Evolutionary conservation across 2,888 invertebrate species (phyloP).

Genomic region (Drosophila tanythrix): DNA sequence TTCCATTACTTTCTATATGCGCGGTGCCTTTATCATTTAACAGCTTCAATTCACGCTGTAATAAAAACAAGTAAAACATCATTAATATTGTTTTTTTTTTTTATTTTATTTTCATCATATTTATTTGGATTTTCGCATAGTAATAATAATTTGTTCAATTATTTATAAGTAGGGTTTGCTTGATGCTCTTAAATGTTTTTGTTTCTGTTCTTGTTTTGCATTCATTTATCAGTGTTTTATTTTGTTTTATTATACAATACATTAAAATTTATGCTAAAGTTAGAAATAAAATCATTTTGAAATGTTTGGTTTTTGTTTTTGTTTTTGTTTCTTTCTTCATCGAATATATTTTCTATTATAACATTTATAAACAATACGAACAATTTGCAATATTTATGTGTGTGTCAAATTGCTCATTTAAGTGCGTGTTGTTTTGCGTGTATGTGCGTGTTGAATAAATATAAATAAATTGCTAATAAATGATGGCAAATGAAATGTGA

Average conservation of each 20-base stretch:
- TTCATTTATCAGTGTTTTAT: constrained; percentile 20
- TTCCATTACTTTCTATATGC: neutral
- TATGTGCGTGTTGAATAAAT: constrained; percentile 40
- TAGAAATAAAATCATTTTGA: constrained; percentile 73
- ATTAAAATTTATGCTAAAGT: constrained; percentile 73
- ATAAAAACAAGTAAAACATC: constrained; percentile 15
- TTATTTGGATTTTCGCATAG: constrained; percentile 77
- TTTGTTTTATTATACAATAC: constrained; percentile 37
- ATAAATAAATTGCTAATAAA: constrained; percentile 51
- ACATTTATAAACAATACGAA: constrained; percentile 59
- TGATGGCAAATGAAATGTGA: constrained; percentile 58
- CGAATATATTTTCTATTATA: constrained; percentile 35
- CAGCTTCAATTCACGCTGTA: neutral
- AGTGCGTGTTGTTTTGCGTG: constrained; percentile 13
- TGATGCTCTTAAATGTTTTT: constrained; percentile 40
- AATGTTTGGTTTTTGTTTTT: constrained; percentile 49
- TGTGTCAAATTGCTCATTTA: constrained; percentile 36
- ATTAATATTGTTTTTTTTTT: constrained; percentile 26
- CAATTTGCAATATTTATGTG: constrained; percentile 60
- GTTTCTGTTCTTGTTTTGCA: constrained; percentile 16
- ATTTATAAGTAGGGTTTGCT: constrained; percentile 55
- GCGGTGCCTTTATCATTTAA: neutral
- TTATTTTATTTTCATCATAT: constrained; percentile 55
- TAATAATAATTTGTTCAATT: constrained; percentile 67
- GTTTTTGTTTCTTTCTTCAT: constrained; percentile 7